These are phyloP conservation scores for Geopemphigus sp. DNA, from an alignment of 1,140 invertebrate species.

Conservation along the genomic window DNA sequence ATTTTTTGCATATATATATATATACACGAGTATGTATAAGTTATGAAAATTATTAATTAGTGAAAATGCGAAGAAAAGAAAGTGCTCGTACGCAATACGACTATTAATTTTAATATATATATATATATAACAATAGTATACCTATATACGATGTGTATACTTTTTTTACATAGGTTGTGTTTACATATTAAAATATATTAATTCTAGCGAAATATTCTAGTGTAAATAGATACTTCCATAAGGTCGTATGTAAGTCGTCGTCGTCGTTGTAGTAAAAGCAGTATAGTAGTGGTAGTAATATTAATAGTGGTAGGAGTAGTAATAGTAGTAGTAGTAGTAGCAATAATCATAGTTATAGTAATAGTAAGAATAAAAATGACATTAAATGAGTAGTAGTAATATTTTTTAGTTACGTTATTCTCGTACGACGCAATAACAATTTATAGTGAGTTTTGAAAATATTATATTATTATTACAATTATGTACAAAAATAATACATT, in stretches of 20 bases:
- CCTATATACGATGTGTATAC: slow-evolving; percentile 11
- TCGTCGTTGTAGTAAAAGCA: too few species aligned
- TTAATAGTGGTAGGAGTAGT: neutral
- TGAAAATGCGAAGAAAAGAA: neutral
- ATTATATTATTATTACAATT: slow-evolving; percentile 22
- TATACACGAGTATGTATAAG: too few species aligned
- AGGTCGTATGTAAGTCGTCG: too few species aligned
- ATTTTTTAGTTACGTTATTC: slow-evolving; percentile 15
- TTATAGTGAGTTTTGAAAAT: slow-evolving; percentile 43
- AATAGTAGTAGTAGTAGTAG: too few species aligned
- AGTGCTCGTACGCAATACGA: neutral
- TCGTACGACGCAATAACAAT: slow-evolving; percentile 15
- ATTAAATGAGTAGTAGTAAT: too few species aligned
- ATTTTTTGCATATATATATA: neutral
- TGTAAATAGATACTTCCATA: too few species aligned
- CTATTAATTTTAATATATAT: slow-evolving; percentile 32
- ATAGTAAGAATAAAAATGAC: too few species aligned
- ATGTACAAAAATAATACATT: slow-evolving; percentile 9
- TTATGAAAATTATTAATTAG: too few species aligned
- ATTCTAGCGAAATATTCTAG: slow-evolving; percentile 22
- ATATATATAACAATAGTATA: slow-evolving; percentile 2
- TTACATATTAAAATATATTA: slow-evolving; percentile 15
- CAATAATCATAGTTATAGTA: neutral
- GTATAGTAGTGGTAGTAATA: too few species aligned
- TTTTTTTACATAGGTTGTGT: slow-evolving; percentile 44